Conservation (phyloP, 2,113 vertebrate genomes). For the Oryzias javanicus region DNA sequence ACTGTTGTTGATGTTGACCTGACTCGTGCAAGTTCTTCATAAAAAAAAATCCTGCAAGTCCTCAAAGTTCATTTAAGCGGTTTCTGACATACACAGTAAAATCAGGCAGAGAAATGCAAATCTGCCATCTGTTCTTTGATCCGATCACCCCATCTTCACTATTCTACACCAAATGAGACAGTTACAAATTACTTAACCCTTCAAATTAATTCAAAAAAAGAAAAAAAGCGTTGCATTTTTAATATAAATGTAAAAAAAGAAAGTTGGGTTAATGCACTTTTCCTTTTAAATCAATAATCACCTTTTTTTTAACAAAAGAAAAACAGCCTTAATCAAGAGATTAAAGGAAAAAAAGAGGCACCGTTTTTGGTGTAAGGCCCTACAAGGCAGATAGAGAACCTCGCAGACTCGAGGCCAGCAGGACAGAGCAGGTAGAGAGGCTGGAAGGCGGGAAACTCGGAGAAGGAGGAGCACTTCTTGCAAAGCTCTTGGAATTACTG, state of each 20-base stretch:
- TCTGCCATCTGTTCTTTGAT: constrained; percentile 76
- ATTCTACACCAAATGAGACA: constrained; percentile 38
- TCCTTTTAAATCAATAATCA: no score
- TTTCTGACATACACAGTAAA: constrained; percentile 42
- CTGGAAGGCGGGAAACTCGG: constrained; percentile 68
- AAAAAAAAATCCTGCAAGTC: no score
- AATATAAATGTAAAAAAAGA: constrained; percentile 22
- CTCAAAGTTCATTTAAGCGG: not conserved
- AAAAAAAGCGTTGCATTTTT: not conserved
- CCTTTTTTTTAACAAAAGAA: no score
- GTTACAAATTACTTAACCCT: constrained; percentile 17
- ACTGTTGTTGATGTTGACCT: not conserved
- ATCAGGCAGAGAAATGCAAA: constrained; percentile 72
- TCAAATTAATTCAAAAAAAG: constrained; percentile 18
- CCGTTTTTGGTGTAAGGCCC: not conserved
- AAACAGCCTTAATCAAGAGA: no score
- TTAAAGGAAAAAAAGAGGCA: not conserved
- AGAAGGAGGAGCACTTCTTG: constrained; percentile 65
- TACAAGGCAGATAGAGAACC: constrained; percentile 25
- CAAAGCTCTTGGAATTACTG: constrained; percentile 70
- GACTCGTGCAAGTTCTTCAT: no score
- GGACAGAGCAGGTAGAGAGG: constrained; percentile 68
- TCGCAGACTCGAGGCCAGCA: constrained; percentile 35
- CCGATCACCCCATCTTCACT: constrained; percentile 49
- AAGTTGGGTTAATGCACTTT: not conserved